A percentile compares a stretch with the other conserved stretches of the same genome.
phyloP scores from a whole-genome alignment of 2,113 vertebrate genomes.

The Podiceps cristatus region DNA sequence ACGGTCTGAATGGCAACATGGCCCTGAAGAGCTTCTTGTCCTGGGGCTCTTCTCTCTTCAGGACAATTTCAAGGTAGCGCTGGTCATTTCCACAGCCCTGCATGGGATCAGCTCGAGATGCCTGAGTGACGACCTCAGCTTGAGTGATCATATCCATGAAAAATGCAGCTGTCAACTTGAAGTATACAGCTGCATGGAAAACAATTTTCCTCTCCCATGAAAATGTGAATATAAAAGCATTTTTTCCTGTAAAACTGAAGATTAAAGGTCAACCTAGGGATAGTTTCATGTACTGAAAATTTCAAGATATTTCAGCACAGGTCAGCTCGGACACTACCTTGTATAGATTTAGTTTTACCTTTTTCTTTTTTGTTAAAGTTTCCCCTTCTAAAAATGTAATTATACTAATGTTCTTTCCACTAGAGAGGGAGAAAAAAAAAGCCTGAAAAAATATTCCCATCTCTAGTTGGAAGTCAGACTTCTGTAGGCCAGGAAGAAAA shows the following conservation, averaged over 20 bases:
- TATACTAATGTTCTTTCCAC: background rate
- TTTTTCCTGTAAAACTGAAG: background rate
- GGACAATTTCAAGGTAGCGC: background rate
- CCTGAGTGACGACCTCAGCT: background rate
- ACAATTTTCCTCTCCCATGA: background rate
- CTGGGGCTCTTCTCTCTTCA: background rate
- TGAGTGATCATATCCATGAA: background rate
- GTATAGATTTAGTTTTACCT: background rate
- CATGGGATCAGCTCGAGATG: background rate
- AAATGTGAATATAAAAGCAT: background rate
- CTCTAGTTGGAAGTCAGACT: background rate
- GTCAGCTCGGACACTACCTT: background rate
- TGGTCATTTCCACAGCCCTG: background rate
- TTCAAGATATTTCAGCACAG: background rate
- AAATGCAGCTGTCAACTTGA: conserved; percentile 27
- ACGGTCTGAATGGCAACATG: background rate
- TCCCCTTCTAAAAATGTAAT: background rate
- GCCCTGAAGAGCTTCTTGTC: background rate
- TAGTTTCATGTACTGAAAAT: background rate
- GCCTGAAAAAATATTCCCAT: background rate
- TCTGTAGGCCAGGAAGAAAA: background rate
- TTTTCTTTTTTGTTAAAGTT: background rate
- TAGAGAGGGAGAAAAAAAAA: background rate
- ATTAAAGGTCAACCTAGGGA: background rate
- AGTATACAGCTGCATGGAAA: conserved; percentile 21